Evolutionary conservation across 2,888 invertebrate genomes (phyloP).

Genomic region (Pheosia tremula): DNA sequence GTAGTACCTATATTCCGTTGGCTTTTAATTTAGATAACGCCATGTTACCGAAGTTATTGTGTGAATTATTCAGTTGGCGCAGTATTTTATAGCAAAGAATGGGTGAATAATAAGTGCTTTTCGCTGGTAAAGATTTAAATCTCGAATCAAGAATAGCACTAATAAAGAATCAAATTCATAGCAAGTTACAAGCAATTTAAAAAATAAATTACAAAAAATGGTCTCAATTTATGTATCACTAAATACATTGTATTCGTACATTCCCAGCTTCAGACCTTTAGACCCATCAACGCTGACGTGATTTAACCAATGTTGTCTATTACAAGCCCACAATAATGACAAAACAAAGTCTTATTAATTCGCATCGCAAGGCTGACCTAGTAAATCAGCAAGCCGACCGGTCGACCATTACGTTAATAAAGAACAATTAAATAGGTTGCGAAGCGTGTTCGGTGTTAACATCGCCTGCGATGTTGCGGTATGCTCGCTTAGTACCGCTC

Average conservation of each 20-base stretch:
- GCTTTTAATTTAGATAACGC: constrained; percentile 2
- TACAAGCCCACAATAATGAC: not conserved
- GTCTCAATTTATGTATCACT: too few relatives aligned
- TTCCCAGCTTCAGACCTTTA: too few relatives aligned
- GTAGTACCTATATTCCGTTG: not conserved
- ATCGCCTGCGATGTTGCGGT: constrained; percentile 33
- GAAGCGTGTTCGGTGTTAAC: constrained; percentile 48
- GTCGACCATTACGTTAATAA: constrained; percentile 54
- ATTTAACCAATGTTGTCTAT: too few relatives aligned
- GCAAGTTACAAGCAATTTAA: too few relatives aligned
- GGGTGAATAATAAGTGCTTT: too few relatives aligned
- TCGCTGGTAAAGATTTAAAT: too few relatives aligned
- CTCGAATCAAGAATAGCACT: too few relatives aligned
- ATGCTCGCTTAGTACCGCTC: constrained; percentile 1
- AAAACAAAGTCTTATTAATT: constrained; percentile 11
- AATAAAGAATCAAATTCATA: too few relatives aligned
- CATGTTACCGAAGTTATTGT: not conserved
- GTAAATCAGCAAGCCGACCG: constrained; percentile 39
- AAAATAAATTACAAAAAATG: too few relatives aligned
- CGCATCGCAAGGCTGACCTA: constrained; percentile 29
- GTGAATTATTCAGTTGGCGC: not conserved
- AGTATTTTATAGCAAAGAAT: too few relatives aligned
- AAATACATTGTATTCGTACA: too few relatives aligned
- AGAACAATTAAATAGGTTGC: constrained; percentile 59
- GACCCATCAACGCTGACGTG: too few relatives aligned